Conservation (phyloP, 2,797 vertebrate genomes). For the Notoglanidium macrostoma region DNA sequence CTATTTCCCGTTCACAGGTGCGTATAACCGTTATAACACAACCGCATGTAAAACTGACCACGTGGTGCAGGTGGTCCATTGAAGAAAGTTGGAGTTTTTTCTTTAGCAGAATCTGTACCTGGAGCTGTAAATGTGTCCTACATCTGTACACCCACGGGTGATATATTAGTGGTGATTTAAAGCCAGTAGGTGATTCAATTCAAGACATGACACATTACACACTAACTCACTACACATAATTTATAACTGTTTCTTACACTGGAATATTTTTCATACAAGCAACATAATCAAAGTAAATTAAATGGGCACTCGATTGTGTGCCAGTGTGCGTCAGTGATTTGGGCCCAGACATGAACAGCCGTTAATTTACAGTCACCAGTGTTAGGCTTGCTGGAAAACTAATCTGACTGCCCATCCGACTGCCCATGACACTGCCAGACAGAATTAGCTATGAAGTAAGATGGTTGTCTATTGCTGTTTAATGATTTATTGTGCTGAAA, state of each 20-base stretch:
- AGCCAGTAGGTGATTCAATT: neutral
- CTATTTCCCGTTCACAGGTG: neutral
- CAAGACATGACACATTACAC: neutral
- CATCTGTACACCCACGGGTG: neutral
- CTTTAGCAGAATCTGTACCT: neutral
- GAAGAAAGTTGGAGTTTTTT: constrained; percentile 12
- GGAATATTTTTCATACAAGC: neutral
- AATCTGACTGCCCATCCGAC: neutral
- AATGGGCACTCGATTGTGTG: neutral
- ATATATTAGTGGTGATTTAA: neutral
- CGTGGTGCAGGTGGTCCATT: neutral
- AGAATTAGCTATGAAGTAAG: neutral
- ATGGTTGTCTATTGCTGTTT: neutral
- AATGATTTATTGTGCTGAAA: neutral
- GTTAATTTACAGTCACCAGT: neutral
- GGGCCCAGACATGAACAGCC: constrained; percentile 33
- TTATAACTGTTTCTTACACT: neutral
- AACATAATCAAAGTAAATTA: constrained; percentile 4
- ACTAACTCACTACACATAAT: neutral
- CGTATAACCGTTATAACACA: neutral
- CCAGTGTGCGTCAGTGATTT: constrained; percentile 47
- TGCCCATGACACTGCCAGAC: neutral
- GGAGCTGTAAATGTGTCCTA: neutral
- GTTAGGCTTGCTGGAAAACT: neutral
- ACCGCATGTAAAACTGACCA: neutral